phyloP scores from a whole-genome alignment of 2,888 invertebrate species.

The Antheraea assamensis region DNA sequence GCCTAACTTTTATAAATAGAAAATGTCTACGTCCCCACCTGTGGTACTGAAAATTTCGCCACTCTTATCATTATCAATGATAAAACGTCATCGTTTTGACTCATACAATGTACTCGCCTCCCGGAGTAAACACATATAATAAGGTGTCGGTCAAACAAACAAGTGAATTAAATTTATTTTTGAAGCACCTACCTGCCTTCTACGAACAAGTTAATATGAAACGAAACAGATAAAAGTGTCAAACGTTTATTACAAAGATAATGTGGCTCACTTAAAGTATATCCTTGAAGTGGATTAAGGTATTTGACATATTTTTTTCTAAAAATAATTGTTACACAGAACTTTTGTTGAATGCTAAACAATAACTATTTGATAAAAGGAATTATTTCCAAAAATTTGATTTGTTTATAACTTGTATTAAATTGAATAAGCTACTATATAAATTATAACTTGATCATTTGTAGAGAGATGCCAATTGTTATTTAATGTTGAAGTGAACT shows the following conservation, averaged over 20 bases:
- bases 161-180: constrained; percentile 23
- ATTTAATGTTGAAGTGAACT: not conserved
- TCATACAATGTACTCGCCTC: constrained; percentile 63
- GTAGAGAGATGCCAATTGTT: not conserved
- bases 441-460: not conserved
- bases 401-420: not conserved
- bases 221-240: constrained; percentile 25
- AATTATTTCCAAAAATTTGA: not conserved
- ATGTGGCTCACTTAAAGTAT: constrained; percentile 32
- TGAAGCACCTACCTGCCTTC: constrained; percentile 2
- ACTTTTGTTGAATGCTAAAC: not conserved
- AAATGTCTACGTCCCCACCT: constrained; percentile 27
- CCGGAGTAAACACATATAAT: constrained; percentile 49
- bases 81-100: constrained; percentile 68
- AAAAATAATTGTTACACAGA: not conserved
- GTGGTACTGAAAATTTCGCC: constrained; percentile 46
- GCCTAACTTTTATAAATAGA: constrained; percentile 1
- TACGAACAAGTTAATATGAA: constrained; percentile 8
- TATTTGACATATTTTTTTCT: not conserved
- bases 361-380: not conserved
- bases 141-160: constrained; percentile 25
- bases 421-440: not conserved
- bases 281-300: constrained; percentile 3
- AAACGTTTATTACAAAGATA: constrained; percentile 34
- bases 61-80: constrained; percentile 66